These are phyloP conservation scores for Bembecia ichneumoniformis DNA, from an alignment of 2,888 invertebrate genomes.

Conservation along the genomic window DNA sequence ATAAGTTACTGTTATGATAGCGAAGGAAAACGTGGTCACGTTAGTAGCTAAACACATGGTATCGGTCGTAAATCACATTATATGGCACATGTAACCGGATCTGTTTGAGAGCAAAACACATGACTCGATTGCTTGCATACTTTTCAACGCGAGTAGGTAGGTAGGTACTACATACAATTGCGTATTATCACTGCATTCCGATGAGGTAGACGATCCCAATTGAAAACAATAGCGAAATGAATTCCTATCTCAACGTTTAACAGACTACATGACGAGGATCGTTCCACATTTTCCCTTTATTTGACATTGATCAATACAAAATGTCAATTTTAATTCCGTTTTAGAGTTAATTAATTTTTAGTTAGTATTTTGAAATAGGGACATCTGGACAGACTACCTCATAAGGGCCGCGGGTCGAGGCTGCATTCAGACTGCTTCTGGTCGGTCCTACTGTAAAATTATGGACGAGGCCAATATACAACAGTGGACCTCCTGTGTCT, in stretches of 20 bases:
- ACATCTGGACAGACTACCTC: no score
- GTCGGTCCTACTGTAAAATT: no score
- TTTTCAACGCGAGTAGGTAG: constrained; percentile 4
- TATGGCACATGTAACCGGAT: constrained; percentile 8
- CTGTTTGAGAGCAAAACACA: constrained; percentile 1
- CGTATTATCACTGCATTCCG: constrained; percentile 1
- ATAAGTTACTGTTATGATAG: neutral
- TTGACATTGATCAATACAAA: no score
- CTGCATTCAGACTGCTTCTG: no score
- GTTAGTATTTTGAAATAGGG: no score
- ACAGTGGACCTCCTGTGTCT: no score
- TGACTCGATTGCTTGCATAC: constrained; percentile 6
- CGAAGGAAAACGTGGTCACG: neutral
- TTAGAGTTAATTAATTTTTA: no score
- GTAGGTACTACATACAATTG: constrained; percentile 2
- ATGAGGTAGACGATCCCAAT: neutral
- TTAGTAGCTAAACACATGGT: neutral
- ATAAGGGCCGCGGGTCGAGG: no score
- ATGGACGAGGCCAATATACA: no score
- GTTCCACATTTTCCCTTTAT: no score
- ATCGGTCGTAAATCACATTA: neutral
- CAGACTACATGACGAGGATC: neutral
- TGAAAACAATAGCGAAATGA: neutral
- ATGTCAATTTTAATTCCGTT: no score
- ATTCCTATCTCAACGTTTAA: neutral